phyloP scores from a whole-genome alignment of 2,888 invertebrate genomes.

The Lasioglossum lativentre region DNA sequence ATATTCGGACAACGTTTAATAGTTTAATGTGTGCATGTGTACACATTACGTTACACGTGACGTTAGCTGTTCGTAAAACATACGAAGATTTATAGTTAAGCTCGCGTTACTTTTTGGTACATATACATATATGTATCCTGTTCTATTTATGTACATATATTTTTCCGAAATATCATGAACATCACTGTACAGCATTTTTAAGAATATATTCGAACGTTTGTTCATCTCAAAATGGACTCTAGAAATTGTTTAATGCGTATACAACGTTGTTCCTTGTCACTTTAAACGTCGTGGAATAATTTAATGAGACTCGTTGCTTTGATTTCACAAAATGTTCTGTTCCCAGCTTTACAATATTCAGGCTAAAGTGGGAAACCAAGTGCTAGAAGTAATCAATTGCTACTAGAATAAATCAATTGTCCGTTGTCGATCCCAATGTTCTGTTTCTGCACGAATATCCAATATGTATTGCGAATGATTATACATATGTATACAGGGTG shows the following conservation, averaged over 20 bases:
- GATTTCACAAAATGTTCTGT: conserved; percentile 25
- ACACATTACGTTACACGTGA: background rate
- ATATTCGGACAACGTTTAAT: conserved; percentile 31
- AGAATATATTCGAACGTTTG: background rate
- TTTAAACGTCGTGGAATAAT: conserved; percentile 52
- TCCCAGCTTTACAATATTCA: conserved; percentile 14
- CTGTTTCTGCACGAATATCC: background rate
- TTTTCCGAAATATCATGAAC: background rate
- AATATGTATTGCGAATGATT: background rate
- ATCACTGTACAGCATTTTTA: background rate
- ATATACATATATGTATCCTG: no score
- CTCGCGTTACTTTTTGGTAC: background rate
- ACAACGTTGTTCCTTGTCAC: conserved; percentile 34
- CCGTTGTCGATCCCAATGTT: background rate
- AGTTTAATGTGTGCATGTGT: background rate
- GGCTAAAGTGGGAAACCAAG: conserved; percentile 32
- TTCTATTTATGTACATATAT: no score
- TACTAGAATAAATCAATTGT: conserved; percentile 33
- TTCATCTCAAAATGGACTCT: background rate
- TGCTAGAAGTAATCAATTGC: background rate
- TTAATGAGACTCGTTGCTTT: conserved; percentile 42
- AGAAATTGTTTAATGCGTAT: conserved; percentile 46
- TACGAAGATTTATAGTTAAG: conserved; percentile 2
- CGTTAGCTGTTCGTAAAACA: background rate
- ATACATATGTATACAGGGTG: background rate